Evolutionary conservation across 2,797 vertebrate species (phyloP).

Genomic region (Cephalopachus bancanus): DNA sequence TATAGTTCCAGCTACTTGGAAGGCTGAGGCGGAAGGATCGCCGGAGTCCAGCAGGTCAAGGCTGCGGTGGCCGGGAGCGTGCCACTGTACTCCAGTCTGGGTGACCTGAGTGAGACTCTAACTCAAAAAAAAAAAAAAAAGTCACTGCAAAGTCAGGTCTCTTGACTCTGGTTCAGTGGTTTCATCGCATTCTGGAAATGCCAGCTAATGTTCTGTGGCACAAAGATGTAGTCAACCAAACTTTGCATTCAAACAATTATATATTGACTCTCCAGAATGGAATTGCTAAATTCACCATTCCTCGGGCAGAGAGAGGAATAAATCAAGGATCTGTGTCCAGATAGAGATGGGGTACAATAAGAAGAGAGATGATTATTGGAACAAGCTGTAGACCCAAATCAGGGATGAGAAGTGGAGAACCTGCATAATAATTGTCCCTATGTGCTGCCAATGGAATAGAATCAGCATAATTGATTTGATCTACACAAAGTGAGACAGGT

Average conservation of each 20-base stretch:
- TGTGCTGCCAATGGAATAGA: neutral
- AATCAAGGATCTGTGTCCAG: neutral
- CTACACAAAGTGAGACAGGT: constrained; percentile 21
- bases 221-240: neutral
- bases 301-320: neutral
- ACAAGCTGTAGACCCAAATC: neutral
- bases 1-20: no score
- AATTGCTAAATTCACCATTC: neutral
- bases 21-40: no score
- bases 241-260: neutral
- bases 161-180: neutral
- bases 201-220: neutral
- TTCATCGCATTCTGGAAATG: neutral
- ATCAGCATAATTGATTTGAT: constrained; percentile 54
- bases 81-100: no score
- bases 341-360: neutral
- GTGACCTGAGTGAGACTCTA: no score
- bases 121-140: no score
- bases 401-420: neutral
- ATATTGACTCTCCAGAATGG: neutral
- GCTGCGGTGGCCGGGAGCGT: no score
- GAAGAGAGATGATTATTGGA: neutral
- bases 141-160: neutral
- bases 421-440: neutral
- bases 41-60: no score